These are phyloP conservation scores for Coenonympha glycerion DNA, from an alignment of 2,888 invertebrate species.

Conservation along the genomic window DNA sequence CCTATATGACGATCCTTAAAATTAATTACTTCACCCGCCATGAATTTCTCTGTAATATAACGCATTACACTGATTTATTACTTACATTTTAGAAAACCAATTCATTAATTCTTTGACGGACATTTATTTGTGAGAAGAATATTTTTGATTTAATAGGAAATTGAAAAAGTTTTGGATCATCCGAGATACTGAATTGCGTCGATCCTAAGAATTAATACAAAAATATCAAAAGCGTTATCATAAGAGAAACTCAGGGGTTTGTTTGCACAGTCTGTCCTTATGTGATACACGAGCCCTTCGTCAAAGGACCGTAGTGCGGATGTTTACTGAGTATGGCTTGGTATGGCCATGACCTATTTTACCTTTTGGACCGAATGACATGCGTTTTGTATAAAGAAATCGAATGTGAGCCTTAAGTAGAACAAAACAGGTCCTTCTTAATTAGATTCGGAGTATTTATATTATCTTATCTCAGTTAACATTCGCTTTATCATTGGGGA, in stretches of 20 bases:
- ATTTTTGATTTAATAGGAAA: no score
- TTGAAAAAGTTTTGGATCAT: no score
- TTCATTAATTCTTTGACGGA: no score
- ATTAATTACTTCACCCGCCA: not conserved
- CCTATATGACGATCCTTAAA: not conserved
- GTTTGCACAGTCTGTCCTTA: constrained; percentile 16
- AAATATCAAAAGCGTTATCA: not conserved
- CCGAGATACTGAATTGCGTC: not conserved
- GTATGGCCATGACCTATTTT: constrained; percentile 61
- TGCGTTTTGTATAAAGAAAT: constrained; percentile 43
- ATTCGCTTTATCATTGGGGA: not conserved
- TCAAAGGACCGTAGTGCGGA: constrained; percentile 29
- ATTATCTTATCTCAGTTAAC: not conserved
- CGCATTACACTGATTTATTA: not conserved
- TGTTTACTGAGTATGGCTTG: constrained; percentile 45
- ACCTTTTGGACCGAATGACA: constrained; percentile 39
- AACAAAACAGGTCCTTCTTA: not conserved
- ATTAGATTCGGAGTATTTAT: not conserved
- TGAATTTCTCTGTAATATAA: not conserved
- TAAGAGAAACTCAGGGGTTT: not conserved
- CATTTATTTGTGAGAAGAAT: no score
- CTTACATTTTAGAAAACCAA: not conserved
- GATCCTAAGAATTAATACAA: not conserved
- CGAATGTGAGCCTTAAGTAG: not conserved
- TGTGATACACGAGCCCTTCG: constrained; percentile 14